These are phyloP conservation scores for Megamerina dolium DNA, from an alignment of 2,888 invertebrate species.

Conservation along the genomic window DNA sequence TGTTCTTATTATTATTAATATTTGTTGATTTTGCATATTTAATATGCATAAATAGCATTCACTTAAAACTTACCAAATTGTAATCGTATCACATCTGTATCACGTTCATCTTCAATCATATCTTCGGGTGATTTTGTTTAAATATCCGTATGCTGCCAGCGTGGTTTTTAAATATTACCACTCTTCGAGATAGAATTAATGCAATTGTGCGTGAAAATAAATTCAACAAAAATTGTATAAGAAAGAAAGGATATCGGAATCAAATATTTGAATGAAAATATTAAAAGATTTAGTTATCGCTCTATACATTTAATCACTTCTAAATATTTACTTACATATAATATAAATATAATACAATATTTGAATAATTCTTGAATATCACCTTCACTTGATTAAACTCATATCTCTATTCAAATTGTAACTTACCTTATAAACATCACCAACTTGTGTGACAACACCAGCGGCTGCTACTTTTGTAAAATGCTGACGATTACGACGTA, in stretches of 20 bases:
- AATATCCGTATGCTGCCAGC: conserved; percentile 51
- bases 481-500: conserved; percentile 47
- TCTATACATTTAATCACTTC: no score
- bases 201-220: background rate
- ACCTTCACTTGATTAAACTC: no score
- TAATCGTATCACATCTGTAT: conserved; percentile 70
- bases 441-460: conserved; percentile 39
- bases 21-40: no score
- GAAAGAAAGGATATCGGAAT: background rate
- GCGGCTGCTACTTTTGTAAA: conserved; percentile 42
- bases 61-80: conserved; percentile 64
- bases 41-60: no score
- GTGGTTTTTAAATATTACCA: conserved; percentile 46
- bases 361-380: background rate
- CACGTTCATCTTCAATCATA: conserved; percentile 50
- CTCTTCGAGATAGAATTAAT: conserved; percentile 25
- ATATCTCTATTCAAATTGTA: no score
- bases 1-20: no score
- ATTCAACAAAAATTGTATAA: background rate
- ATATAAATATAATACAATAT: background rate
- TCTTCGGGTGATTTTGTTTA: conserved; percentile 48
- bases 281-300: no score
- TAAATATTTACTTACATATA: background rate
- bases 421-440: conserved; percentile 47
- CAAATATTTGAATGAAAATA: background rate